phyloP scores from a whole-genome alignment of 2,113 vertebrate species.

The Cochlearius cochlearius region DNA sequence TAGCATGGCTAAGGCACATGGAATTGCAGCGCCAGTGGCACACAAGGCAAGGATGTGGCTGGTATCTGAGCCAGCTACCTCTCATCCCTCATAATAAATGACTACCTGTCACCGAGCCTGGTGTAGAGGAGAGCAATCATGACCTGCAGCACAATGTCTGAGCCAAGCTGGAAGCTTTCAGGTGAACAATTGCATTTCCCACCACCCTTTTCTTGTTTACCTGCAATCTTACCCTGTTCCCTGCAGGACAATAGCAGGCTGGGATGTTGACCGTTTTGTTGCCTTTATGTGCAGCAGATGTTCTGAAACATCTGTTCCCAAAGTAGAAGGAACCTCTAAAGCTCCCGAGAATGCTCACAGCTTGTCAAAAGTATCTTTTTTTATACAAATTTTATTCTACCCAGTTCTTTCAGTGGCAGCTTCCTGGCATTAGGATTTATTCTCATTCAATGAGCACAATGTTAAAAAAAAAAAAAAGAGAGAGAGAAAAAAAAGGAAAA shows the following conservation, averaged over 20 bases:
- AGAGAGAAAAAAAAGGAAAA: too few species aligned
- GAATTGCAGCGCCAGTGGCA: background rate
- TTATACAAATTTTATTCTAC: background rate
- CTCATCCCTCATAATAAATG: background rate
- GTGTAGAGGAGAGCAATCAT: background rate
- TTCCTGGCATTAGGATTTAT: background rate
- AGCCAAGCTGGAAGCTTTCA: background rate
- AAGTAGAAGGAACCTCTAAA: background rate
- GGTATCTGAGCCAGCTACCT: background rate
- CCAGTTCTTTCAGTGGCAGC: background rate
- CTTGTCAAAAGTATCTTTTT: background rate
- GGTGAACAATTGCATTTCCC: background rate
- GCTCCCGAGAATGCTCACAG: background rate
- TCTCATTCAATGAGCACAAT: background rate
- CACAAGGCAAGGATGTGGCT: background rate
- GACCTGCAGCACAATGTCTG: background rate
- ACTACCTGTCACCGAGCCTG: too few species aligned
- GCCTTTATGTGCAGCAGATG: background rate
- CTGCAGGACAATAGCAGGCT: background rate
- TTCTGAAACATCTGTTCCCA: background rate
- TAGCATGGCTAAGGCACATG: fast-evolving
- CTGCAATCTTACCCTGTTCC: background rate
- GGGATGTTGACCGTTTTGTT: background rate
- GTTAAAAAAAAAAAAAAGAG: too few species aligned
- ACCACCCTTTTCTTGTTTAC: background rate